Conservation (phyloP, 2,797 vertebrate genomes). For the Hafferia zeledoni region DNA sequence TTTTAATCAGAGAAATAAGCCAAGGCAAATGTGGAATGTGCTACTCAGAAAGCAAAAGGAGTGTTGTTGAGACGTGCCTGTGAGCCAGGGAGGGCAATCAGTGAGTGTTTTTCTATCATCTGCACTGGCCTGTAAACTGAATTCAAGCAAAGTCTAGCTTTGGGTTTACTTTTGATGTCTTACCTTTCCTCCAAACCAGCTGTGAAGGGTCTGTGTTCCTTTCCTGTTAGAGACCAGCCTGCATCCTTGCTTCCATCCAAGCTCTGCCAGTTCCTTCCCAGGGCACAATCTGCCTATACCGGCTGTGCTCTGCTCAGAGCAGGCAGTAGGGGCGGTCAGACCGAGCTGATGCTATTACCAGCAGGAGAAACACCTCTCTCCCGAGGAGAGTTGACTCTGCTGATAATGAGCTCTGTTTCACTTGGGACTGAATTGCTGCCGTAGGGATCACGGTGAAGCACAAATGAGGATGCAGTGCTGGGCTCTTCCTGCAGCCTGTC, state of each 20-base stretch:
- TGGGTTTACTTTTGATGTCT: neutral
- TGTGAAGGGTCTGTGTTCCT: neutral
- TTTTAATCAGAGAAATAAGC: neutral
- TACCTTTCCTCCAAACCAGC: neutral
- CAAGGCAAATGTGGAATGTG: neutral
- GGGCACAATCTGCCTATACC: rapidly evolving
- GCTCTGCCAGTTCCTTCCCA: neutral
- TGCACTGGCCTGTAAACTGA: neutral
- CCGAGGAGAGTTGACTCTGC: slow-evolving; percentile 11
- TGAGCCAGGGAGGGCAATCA: neutral
- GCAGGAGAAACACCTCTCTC: slow-evolving; percentile 4
- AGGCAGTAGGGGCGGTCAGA: neutral
- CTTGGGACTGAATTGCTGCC: neutral
- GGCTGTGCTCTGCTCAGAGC: neutral
- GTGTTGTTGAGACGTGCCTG: neutral
- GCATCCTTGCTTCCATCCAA: neutral
- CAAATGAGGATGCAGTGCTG: slow-evolving; percentile 25
- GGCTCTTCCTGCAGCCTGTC: neutral
- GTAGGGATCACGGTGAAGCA: neutral
- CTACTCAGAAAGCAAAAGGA: neutral
- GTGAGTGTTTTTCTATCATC: neutral
- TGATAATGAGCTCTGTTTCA: slow-evolving; percentile 42
- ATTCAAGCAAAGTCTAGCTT: neutral
- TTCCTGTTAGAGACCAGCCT: neutral
- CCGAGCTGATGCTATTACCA: neutral